Percentiles rank a stretch among this genome's conserved stretches.
phyloP scores from a whole-genome alignment of 2,113 vertebrate species.

The Leucoraja erinaceus region DNA sequence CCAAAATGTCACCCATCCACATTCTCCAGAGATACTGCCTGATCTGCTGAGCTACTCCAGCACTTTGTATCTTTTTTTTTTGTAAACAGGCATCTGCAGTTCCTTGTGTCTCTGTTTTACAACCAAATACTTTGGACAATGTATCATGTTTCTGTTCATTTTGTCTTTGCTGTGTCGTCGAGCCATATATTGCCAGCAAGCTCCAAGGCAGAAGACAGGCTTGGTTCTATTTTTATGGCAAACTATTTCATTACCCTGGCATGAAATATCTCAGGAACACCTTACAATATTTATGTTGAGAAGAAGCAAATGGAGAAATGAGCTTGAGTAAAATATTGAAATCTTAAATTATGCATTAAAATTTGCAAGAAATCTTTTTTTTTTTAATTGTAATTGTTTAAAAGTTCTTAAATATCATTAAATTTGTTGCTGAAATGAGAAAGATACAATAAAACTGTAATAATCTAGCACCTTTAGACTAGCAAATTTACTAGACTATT shows the following conservation, averaged over 20 bases:
- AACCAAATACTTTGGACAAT: neutral
- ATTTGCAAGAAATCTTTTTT: no score
- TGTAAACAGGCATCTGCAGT: no score
- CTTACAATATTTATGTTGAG: neutral
- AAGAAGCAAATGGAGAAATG: constrained; percentile 1
- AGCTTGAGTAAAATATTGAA: constrained; percentile 3
- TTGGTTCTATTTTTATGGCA: neutral
- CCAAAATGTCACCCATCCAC: no score
- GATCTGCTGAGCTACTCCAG: no score
- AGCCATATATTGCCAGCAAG: neutral
- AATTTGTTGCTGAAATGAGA: neutral
- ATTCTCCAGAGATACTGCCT: no score
- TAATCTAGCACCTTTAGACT: neutral
- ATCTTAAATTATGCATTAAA: neutral
- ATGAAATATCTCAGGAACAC: constrained; percentile 1
- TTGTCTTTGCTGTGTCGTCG: neutral
- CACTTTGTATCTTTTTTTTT: no score
- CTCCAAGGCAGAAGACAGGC: neutral
- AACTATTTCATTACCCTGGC: neutral
- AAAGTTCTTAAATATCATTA: neutral
- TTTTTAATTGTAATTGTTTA: no score
- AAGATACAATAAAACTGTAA: neutral
- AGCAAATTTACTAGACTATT: neutral
- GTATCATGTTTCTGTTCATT: neutral
- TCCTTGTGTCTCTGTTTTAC: neutral